Base-by-base conservation (phyloP, 2,113 vertebrate species). In the Tamias sibiricus region DNA sequence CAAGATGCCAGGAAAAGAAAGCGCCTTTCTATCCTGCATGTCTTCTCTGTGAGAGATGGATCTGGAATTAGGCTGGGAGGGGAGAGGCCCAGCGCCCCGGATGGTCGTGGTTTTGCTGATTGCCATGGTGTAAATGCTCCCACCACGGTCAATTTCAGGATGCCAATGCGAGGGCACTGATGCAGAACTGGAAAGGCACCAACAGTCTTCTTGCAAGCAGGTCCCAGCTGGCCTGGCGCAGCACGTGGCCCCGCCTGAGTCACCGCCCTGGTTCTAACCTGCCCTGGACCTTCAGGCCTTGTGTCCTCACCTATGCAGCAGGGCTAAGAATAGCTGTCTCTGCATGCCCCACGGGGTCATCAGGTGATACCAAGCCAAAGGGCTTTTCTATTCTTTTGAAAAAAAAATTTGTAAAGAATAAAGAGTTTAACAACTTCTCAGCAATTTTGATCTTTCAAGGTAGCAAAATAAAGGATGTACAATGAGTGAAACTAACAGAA, bases 91-190 rank as follows among this genome's bases (percentile, higher is more conserved):
- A 22, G 26, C 1, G 37, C 35, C 75, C 30, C 62, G 64, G 26
- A 52, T 9, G 4, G 4, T 4, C 30, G 24, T 13, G 40, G 12
- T 24, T 79, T 19, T n/a, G 59, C 12, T 4, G 20, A 35, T 52
- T 80, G 49, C 54, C 16, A 0, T 8, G n/a, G 74, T 59, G 40
- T 42, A 77, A 64, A 42, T 44, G 9, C 22, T 40, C 10, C 57
- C 22, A 12, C 6, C 12, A 0, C 0, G 5, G 42, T 59, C 44
- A 2, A 2, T 44, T 16, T 71, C 84, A 22, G 37, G 64, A 59
- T 72, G 32, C 24, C 64, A 30, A 1, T 0, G 1, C 1, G 0
- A 62, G 28, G 74, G 57, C 26, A 0, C 8, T 8, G 22, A 1
- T 6, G 8, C 1, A 16, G 59, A 82, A 0, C 2, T 16, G 30